Percentiles rank a stretch among this genome's conserved stretches.
Evolutionary conservation across 2,797 vertebrate genomes (phyloP).

Genomic region (Thripadectes ignobilis): DNA sequence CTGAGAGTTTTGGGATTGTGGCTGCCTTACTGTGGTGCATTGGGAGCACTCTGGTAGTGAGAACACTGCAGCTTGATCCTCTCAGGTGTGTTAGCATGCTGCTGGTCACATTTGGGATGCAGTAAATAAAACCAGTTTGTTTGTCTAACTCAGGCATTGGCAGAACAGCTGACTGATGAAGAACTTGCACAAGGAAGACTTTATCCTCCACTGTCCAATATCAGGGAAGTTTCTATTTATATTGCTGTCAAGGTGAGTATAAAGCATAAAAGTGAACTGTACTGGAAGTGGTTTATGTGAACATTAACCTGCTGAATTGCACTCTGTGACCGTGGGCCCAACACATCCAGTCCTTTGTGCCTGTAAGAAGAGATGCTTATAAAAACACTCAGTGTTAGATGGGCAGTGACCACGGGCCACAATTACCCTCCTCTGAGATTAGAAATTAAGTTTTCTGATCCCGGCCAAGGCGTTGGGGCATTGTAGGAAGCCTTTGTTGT

Average conservation of each 20-base stretch:
- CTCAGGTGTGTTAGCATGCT: rapidly evolving
- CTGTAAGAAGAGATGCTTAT: rapidly evolving
- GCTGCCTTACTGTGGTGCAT: background rate
- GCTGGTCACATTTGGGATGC: rapidly evolving
- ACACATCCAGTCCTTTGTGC: background rate
- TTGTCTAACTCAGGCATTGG: conserved; percentile 79
- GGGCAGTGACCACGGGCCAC: rapidly evolving
- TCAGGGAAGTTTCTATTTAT: conserved; percentile 92
- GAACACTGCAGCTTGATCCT: background rate
- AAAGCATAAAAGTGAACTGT: background rate
- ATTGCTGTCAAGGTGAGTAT: conserved; percentile 90
- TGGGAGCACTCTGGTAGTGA: background rate
- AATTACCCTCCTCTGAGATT: background rate
- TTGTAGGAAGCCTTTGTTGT: background rate
- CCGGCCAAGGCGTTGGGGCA: rapidly evolving
- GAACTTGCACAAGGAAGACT: conserved; percentile 89
- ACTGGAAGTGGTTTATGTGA: background rate
- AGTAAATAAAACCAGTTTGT: background rate
- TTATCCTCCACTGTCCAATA: conserved; percentile 93
- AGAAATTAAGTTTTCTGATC: background rate
- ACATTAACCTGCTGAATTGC: background rate
- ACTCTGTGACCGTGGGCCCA: background rate
- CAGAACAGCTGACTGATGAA: conserved; percentile 86
- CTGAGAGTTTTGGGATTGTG: background rate
- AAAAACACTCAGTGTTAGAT: rapidly evolving